A percentile compares a stretch with the other conserved stretches of the same genome.
Evolutionary conservation across 2,113 vertebrate species (phyloP).

Genomic region (Sula dactylatra): DNA sequence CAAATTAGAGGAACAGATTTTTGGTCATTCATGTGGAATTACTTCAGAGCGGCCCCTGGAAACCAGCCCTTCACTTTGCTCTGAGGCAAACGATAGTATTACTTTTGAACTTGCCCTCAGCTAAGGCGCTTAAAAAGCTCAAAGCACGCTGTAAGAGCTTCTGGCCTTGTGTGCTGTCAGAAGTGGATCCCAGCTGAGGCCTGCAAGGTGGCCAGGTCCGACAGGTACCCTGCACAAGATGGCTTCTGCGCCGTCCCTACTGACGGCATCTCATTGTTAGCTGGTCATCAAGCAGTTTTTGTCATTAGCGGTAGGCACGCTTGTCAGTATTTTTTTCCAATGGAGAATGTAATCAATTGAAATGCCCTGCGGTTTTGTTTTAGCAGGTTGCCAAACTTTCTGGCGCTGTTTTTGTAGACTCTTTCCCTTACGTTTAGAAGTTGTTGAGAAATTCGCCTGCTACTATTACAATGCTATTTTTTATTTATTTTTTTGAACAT

Average conservation of each 20-base stretch:
- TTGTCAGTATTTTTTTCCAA: background rate
- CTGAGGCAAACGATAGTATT: background rate
- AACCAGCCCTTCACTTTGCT: background rate
- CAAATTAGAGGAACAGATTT: background rate
- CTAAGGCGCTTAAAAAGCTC: background rate
- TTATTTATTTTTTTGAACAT: background rate
- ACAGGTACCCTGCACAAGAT: fast-evolving
- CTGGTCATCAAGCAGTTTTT: background rate
- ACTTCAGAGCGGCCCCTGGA: background rate
- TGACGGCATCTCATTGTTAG: background rate
- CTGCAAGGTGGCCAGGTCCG: background rate
- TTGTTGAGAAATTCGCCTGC: background rate
- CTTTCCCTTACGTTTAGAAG: background rate
- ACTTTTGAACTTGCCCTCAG: background rate
- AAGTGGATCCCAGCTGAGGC: background rate
- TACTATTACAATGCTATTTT: background rate
- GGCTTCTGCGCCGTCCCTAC: background rate
- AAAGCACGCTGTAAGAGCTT: background rate
- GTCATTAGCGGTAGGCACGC: background rate
- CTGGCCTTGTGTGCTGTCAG: background rate
- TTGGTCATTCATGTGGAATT: background rate
- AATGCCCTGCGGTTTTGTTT: background rate
- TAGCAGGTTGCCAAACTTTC: background rate
- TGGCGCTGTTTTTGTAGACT: background rate
- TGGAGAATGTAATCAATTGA: background rate